Evolutionary conservation across 1,140 invertebrate genomes (phyloP), one percentile per base, ranked within the genome.

Genomic region (Philopotamus ludificatus): DNA sequence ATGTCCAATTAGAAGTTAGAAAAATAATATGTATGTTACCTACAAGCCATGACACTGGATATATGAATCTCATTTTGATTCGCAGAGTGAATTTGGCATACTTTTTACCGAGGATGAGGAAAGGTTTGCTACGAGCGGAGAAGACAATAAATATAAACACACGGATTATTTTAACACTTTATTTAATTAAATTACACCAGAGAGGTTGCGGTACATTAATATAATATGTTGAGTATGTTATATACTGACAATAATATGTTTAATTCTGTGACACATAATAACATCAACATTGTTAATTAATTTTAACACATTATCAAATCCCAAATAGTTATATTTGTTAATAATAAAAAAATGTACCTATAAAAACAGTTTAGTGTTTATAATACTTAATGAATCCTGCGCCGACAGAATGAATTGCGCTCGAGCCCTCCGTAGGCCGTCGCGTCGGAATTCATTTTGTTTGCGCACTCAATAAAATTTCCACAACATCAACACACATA

Each of bases 301-400:
- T 60, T 47, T 60, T 47, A 60, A 60, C 42, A 44, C 57, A 60
- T 60, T 60, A 60, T 60, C 44, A 60, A 60, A 60, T 60, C 57
- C 23, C 57, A 60, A 60, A 47, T 60, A 47, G 28, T 57, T 57
- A 42, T 57, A 42, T 18, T 18, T 42, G 42, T 47, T 18, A 60
- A 42, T 47, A 60, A 60, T 28, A 60, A 60, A 60, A n/a, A 42
- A 47, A 60, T 60, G 57, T 34, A 60, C 44, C 57, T 60, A 47
- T 47, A 57, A 60, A 58, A 60, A 60, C 57, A 60, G 57, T 34
- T 60, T 60, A 60, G 57, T 60, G 57, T 59, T 47, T 41, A 47
- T 60, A 45, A 47, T 23, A 12, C 44, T 44, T 20, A 41, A 57
- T 20, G 39, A 21, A 57, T 47, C 47, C 47, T 47, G 41, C 28